Evolutionary conservation across 2,797 vertebrate species (phyloP).

Genomic region (Corythornis leucogaster): DNA sequence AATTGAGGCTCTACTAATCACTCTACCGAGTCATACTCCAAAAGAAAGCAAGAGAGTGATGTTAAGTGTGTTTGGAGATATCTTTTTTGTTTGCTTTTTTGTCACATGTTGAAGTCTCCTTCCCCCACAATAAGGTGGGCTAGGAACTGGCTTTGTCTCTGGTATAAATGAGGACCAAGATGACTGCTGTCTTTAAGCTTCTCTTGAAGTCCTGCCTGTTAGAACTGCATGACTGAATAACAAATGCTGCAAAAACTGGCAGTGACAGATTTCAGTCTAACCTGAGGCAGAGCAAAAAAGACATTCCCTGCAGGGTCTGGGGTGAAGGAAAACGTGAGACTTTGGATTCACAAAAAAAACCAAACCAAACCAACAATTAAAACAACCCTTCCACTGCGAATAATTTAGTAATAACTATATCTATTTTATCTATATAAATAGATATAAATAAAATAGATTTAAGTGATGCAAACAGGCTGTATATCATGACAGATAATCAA

Average conservation of each 20-base stretch:
- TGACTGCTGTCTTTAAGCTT: neutral
- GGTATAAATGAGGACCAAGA: neutral
- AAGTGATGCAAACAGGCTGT: neutral
- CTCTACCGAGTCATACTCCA: constrained; percentile 19
- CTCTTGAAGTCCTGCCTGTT: neutral
- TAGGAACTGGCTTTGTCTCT: constrained; percentile 42
- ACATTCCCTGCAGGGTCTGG: neutral
- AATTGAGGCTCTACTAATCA: neutral
- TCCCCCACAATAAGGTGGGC: constrained; percentile 7
- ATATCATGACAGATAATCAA: neutral
- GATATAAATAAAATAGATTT: neutral
- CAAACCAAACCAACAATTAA: too few species aligned
- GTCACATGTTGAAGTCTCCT: constrained; percentile 17
- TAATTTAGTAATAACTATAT: neutral
- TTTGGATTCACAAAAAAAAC: neutral
- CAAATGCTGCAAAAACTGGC: neutral
- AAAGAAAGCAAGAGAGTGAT: neutral
- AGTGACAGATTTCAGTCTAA: neutral
- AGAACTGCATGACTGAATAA: neutral
- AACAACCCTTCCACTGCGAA: neutral
- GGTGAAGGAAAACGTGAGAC: neutral
- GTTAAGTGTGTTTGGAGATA: neutral
- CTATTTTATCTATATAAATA: neutral
- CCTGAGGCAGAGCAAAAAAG: neutral
- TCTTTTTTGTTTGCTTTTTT: constrained; percentile 30